Base-by-base conservation (phyloP, 2,888 invertebrate genomes). In the Synanthedon vespiformis region DNA sequence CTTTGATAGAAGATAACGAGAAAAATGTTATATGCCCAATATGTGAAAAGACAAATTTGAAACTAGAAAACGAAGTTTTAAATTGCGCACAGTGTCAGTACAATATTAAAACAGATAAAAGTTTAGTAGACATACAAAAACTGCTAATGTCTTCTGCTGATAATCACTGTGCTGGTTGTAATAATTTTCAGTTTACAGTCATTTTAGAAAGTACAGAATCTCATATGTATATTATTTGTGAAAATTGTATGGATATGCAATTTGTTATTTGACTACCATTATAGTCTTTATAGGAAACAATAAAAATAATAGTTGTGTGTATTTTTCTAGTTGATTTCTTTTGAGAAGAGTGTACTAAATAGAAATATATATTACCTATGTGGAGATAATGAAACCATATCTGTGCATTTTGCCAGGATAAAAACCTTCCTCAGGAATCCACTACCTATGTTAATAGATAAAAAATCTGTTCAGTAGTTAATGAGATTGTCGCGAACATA, bases 1-100 rank as follows among this genome's bases (percentile, higher is more conserved):
- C 79, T 51, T 55, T 64, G 52, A 60, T 82, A 18, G 81, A 85
- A 54, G 64, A 34, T 34, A 34, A 74, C 53, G 75, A 80, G 51
- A 65, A 77, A 48, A 67, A 71, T 61, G 72, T 89, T 1, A 82
- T 89, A 58, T 90, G 90, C 57, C 89, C 89, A 1, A 67, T 90
- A 13, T 90, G 90, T 56, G 78, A 88, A 64, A 80, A 81, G 65
- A 58, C 64, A 11, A 80, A 80, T 60, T 65, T 83, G n/a, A 60
- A 63, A 44, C 57, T 70, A 48, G 41, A 58, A 13, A 63, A 64
- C 56, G 61, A 63, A 10, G 52, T 55, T 13, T 44, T 81, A 10
- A 56, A 59, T 6, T 88, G 82, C 60, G 68, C 71, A 54, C 61
- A 65, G 54, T 90, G 90, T 61, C 78, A 72, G 53, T 67, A 61